These are phyloP conservation scores for Callipepla californica DNA, from an alignment of 2,113 vertebrate species.

Conservation along the genomic window DNA sequence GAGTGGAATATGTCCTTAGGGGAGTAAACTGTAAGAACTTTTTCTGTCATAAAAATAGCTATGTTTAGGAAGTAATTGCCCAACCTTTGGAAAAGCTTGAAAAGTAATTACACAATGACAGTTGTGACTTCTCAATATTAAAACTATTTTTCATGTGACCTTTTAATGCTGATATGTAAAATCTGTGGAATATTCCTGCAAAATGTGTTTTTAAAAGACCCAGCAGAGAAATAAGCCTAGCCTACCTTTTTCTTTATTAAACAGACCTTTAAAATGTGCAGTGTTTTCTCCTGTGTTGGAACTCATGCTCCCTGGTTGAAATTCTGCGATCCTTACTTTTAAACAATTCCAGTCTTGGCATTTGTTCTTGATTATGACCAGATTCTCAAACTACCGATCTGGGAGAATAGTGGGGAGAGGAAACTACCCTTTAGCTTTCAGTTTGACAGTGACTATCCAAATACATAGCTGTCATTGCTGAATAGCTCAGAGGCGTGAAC, in stretches of 20 bases:
- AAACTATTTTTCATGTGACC: slow-evolving; percentile 16
- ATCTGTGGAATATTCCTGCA: not conserved
- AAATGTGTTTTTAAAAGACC: not conserved
- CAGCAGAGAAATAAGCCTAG: not conserved
- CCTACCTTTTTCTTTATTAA: slow-evolving; percentile 5
- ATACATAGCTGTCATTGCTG: not conserved
- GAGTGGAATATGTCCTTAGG: not conserved
- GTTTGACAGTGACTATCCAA: slow-evolving; percentile 29
- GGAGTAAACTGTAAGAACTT: not conserved
- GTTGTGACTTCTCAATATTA: slow-evolving; percentile 35
- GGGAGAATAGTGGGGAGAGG: not conserved
- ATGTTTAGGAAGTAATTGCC: not conserved
- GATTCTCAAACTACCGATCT: not conserved
- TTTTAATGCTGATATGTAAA: not conserved
- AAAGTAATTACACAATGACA: slow-evolving; percentile 22
- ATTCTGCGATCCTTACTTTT: not conserved
- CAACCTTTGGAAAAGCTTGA: slow-evolving; percentile 9
- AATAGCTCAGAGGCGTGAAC: not conserved
- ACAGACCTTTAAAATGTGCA: not conserved
- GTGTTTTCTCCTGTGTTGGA: not conserved
- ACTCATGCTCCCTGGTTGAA: not conserved
- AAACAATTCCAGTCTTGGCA: not conserved
- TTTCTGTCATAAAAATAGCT: not conserved
- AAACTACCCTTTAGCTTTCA: not conserved
- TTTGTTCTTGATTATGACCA: not conserved